A percentile compares a stretch with the other conserved stretches of the same genome.
Conservation (phyloP, 2,797 vertebrate genomes). For the Sorex maritimensis region DNA sequence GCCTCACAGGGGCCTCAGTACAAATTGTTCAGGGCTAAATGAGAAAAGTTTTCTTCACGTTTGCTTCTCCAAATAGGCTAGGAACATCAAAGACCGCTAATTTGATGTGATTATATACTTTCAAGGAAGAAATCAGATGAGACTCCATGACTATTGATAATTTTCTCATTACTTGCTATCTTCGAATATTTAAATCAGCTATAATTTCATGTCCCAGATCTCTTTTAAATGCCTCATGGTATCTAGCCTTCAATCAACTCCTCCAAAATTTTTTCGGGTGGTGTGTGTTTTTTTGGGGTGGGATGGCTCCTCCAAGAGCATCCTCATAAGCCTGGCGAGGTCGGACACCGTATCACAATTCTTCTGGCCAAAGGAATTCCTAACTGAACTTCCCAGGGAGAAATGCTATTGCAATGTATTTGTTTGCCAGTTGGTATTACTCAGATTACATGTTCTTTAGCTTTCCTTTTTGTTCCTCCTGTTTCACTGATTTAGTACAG, state of each 20-base stretch:
- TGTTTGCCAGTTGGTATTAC: neutral
- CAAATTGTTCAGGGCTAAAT: neutral
- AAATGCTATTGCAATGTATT: neutral
- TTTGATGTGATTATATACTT: conserved; percentile 50
- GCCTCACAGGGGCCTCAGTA: neutral
- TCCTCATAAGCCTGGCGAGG: neutral
- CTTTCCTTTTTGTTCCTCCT: neutral
- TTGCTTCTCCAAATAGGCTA: conserved; percentile 51
- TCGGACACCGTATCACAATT: neutral
- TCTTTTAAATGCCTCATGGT: conserved; percentile 42
- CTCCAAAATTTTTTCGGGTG: neutral
- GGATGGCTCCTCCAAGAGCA: neutral
- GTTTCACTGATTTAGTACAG: neutral
- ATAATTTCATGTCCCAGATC: conserved; percentile 16
- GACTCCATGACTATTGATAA: neutral
- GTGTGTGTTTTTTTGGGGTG: neutral
- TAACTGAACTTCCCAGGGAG: neutral
- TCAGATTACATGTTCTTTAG: neutral
- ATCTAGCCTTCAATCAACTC: neutral
- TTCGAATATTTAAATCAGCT: conserved; percentile 38
- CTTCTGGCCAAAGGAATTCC: neutral
- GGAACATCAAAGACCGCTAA: neutral
- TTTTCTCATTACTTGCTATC: conserved; percentile 60
- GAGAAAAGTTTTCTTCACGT: conserved; percentile 4
- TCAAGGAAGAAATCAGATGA: conserved; percentile 19